Percentiles rank a stretch among this genome's conserved stretches.
These are phyloP conservation scores for Drosophila longiperda DNA, from an alignment of 2,888 invertebrate species.

Conservation along the genomic window DNA sequence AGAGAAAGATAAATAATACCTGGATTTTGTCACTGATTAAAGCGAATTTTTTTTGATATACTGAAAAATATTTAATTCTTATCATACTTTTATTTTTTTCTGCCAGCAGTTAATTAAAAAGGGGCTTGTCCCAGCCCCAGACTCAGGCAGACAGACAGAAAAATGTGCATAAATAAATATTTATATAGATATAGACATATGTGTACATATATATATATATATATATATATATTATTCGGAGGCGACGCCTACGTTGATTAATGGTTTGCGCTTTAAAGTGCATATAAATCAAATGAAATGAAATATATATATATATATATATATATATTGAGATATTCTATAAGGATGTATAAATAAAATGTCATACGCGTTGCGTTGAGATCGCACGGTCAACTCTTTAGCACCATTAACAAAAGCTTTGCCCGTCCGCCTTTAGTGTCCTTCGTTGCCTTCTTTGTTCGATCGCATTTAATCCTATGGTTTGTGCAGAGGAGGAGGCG, in stretches of 20 bases:
- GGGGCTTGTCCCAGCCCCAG: conserved; percentile 48
- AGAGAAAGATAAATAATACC: not conserved
- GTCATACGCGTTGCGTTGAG: conserved; percentile 33
- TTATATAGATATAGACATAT: not conserved
- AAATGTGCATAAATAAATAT: conserved; percentile 2
- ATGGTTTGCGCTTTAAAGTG: conserved; percentile 61
- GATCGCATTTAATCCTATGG: conserved; percentile 70
- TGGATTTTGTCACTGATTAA: conserved; percentile 45
- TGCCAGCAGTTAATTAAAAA: conserved; percentile 52
- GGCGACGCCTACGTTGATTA: conserved; percentile 69
- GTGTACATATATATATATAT: not conserved
- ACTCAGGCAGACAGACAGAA: conserved; percentile 17
- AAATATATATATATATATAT: conserved; percentile 30
- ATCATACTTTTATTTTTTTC: conserved; percentile 12
- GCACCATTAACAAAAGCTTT: conserved; percentile 78
- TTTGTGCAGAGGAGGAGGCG: not conserved
- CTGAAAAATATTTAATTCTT: conserved; percentile 39
- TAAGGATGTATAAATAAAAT: conserved; percentile 35
- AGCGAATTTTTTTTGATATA: conserved; percentile 26
- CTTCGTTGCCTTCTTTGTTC: conserved; percentile 72
- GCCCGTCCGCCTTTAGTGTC: conserved; percentile 39
- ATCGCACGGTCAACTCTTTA: conserved; percentile 71
- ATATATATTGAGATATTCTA: conserved; percentile 1
- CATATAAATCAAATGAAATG: conserved; percentile 70
- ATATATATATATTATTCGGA: not conserved